These are phyloP conservation scores for Melanerpes aurifrons DNA, from an alignment of 2,113 vertebrate genomes.

Conservation along the genomic window DNA sequence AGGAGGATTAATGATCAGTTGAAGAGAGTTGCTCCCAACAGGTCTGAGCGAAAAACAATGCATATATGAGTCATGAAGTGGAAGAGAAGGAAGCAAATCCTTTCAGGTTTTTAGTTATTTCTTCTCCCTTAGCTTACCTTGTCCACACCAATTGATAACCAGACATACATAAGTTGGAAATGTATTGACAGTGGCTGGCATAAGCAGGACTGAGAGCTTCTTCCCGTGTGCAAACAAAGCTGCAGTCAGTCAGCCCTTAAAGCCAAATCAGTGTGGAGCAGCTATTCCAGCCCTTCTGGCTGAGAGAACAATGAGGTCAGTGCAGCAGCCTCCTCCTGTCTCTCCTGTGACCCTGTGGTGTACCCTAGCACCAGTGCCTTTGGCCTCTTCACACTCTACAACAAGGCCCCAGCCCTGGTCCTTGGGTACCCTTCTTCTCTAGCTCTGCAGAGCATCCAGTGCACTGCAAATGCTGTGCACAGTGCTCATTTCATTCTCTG, in stretches of 20 bases:
- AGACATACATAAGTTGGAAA: not conserved
- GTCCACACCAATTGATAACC: not conserved
- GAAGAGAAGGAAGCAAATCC: not conserved
- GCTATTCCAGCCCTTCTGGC: not conserved
- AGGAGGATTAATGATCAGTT: not conserved
- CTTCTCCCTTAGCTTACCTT: not conserved
- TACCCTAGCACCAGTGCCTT: not conserved
- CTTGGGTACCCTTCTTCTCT: not conserved
- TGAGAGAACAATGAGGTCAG: not conserved
- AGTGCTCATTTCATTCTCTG: slow-evolving; percentile 30
- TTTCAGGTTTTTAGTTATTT: not conserved
- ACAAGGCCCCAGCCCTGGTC: not conserved
- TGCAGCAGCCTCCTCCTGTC: not conserved
- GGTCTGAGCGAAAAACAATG: not conserved
- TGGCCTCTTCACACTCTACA: not conserved
- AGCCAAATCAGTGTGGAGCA: not conserved
- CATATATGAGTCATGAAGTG: not conserved
- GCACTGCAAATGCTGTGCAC: not conserved
- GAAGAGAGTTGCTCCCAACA: not conserved
- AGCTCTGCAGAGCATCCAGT: not conserved
- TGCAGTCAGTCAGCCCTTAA: not conserved
- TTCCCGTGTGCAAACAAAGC: not conserved
- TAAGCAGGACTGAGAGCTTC: not conserved
- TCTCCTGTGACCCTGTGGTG: rapidly evolving
- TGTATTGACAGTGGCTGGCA: not conserved